Base-by-base conservation (phyloP, 2,113 vertebrate genomes). In the Sarotherodon lohbergeri region DNA sequence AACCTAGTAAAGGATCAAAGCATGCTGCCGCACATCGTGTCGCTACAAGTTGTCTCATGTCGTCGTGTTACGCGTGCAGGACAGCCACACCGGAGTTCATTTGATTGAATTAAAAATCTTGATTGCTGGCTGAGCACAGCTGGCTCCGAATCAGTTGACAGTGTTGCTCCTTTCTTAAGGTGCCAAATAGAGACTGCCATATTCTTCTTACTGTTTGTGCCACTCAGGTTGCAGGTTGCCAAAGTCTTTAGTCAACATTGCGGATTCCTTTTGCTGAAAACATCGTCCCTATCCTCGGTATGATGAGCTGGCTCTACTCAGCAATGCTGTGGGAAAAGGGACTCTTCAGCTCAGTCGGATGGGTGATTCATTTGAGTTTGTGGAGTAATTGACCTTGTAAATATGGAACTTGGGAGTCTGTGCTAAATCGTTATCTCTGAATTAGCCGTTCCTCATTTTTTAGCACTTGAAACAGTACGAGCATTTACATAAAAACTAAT, bases 381-480 rank as follows among this genome's bases (percentile, higher is more conserved):
- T 82, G 73, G 89, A 86, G 82, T 88, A 88, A 90, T 32, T 85
- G 81, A 90, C 90, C 89, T 93, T 88, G 87, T 85, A 73, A 68
- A 90, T 86, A 56, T 27, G 34, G 57, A 52, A 83, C 79, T 56
- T 36, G 66, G 52, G 22, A 83, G 41, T 34, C 41, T 63, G 56
- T 36, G 81, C 56, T 85, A 82, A 91, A 89, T 82, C 86, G 48
- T 46, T 50, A 6, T 78, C 36, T 73, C 81, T 78, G 56, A 46
- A 56, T 54, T 34, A 71, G 59, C 32, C 29, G 6, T 80, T 55
- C 85, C 2, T 81, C 32, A 4, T 61, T 17, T 32, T 27, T 24
- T 43, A 61, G 11, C 32, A 48, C 16, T 48, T 50, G 22, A 78
- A 83, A 81, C 16, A 32, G 41, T 4, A 71, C 24, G 3, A 66